These are phyloP conservation scores for Lasaia peninsularis DNA, from an alignment of 1,140 invertebrate species.

Conservation along the genomic window DNA sequence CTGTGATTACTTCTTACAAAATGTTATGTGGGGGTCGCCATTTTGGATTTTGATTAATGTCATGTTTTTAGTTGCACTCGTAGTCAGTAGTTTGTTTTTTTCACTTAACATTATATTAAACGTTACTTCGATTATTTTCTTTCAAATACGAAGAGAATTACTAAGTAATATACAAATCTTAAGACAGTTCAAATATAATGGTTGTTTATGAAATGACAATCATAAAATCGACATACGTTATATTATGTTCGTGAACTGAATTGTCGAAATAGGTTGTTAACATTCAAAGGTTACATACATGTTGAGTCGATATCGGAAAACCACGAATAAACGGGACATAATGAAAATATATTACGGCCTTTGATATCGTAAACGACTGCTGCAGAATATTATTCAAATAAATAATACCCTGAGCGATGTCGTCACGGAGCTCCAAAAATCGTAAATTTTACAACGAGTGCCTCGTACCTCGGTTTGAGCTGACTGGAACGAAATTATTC, in stretches of 20 bases:
- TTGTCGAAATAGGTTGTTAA: constrained; percentile 41
- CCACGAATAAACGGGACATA: constrained; percentile 54
- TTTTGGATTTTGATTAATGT: too few species aligned
- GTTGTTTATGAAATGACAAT: constrained; percentile 1
- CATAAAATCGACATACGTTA: constrained; percentile 34
- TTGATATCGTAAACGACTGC: constrained; percentile 46
- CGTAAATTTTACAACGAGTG: constrained; percentile 48
- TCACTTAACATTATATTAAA: too few species aligned
- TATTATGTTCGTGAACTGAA: constrained; percentile 18
- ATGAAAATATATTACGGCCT: constrained; percentile 55
- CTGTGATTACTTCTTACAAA: too few species aligned
- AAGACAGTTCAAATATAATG: not conserved
- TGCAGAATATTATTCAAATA: constrained; percentile 54
- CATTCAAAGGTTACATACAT: constrained; percentile 50
- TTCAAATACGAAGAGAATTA: too few species aligned
- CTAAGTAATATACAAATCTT: too few species aligned
- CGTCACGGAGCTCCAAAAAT: constrained; percentile 41
- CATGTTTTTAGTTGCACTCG: too few species aligned
- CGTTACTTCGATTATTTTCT: too few species aligned
- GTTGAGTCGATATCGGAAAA: constrained; percentile 48
- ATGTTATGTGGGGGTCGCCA: too few species aligned
- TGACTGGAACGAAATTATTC: not conserved
- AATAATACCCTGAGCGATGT: constrained; percentile 45
- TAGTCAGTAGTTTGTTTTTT: too few species aligned
- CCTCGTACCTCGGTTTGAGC: not conserved